phyloP scores from a whole-genome alignment of 2,888 invertebrate genomes.

The Dolichopus griseipennis region DNA sequence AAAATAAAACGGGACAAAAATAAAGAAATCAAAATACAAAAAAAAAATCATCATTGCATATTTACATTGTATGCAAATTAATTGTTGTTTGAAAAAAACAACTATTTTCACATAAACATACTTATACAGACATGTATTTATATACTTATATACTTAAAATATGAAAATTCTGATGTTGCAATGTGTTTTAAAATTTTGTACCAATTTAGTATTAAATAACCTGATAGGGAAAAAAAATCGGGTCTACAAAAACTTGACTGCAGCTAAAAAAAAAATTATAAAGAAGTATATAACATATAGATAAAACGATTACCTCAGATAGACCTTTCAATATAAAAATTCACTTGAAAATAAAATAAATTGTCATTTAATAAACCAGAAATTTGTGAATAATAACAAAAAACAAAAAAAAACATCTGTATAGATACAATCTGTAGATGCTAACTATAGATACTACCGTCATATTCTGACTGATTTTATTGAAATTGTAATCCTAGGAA shows the following conservation, averaged over 20 bases:
- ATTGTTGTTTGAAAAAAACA: neutral
- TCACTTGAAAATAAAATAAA: neutral
- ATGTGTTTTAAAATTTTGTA: neutral
- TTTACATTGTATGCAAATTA: conserved; percentile 6
- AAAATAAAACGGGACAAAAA: too few species aligned
- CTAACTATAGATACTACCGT: too few species aligned
- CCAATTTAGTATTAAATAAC: neutral
- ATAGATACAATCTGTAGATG: too few species aligned
- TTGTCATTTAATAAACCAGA: conserved; percentile 3
- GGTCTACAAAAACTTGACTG: too few species aligned
- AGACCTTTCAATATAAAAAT: neutral
- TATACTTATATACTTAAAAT: too few species aligned
- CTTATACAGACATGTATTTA: neutral
- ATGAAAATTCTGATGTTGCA: too few species aligned
- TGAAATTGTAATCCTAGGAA: too few species aligned
- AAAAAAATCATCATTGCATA: conserved; percentile 2
- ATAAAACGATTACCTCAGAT: neutral
- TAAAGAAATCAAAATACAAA: neutral
- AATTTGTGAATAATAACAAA: neutral
- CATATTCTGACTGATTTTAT: too few species aligned
- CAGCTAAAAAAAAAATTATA: neutral
- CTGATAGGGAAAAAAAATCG: too few species aligned
- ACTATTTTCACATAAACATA: neutral
- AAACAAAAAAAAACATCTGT: too few species aligned
- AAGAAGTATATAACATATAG: neutral